A percentile compares a stretch with the other conserved stretches of the same genome.
phyloP scores from a whole-genome alignment of 2,888 invertebrate species.

The Cerastoderma edule region DNA sequence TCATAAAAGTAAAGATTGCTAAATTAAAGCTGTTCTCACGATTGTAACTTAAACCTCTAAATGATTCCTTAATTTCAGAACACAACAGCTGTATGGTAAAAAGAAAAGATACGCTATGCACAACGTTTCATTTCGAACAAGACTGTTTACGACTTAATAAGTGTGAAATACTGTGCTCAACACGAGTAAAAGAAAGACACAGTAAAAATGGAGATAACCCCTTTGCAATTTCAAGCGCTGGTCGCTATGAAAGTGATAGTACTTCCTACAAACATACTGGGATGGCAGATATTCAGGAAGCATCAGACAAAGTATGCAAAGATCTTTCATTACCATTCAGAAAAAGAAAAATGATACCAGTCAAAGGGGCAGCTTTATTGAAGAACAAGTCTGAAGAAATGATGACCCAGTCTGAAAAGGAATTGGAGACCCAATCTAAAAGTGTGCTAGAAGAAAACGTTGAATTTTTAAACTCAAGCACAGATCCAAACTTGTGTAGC shows the following conservation, averaged over 20 bases:
- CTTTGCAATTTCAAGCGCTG: not conserved
- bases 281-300: not conserved
- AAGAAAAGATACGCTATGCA: constrained; percentile 57
- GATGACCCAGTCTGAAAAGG: no score
- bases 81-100: constrained; percentile 62
- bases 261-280: not conserved
- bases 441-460: no score
- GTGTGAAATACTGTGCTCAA: constrained; percentile 33
- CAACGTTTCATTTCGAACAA: constrained; percentile 57
- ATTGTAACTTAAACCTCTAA: no score
- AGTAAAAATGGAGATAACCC: constrained; percentile 13
- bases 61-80: constrained; percentile 52
- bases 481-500: no score
- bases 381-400: no score
- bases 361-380: no score
- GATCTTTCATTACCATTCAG: constrained; percentile 45
- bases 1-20: no score
- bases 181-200: not conserved
- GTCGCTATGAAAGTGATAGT: not conserved
- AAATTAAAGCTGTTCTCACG: no score
- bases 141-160: constrained; percentile 55
- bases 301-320: constrained; percentile 23
- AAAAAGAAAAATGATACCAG: constrained; percentile 51
- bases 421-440: no score
- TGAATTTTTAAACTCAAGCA: no score